Evolutionary conservation across 2,888 invertebrate genomes (phyloP).

Genomic region (Alloscopus bannaensis): DNA sequence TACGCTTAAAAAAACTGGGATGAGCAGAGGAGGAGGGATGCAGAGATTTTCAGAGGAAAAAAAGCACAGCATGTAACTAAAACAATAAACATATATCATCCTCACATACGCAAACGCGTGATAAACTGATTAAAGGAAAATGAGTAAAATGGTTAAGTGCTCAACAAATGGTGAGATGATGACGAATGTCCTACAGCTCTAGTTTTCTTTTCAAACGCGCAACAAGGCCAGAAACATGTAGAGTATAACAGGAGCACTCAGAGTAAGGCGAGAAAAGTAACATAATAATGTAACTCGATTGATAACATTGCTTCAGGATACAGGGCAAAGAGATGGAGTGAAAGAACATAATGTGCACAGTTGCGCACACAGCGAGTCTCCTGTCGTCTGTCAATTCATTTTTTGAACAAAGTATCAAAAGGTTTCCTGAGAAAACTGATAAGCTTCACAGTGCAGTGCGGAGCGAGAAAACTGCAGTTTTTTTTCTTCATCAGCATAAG

Average conservation of each 20-base stretch:
- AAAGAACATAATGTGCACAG: background rate
- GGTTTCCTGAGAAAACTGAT: conserved; percentile 15
- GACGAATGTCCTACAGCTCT: conserved; percentile 33
- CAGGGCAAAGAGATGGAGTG: background rate
- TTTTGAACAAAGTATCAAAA: background rate
- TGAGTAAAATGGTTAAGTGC: no score
- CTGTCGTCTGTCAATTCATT: background rate
- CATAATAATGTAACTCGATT: background rate
- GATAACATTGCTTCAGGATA: background rate
- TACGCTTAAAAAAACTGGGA: no score
- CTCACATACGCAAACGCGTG: no score
- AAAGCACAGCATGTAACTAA: no score
- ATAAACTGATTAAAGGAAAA: no score
- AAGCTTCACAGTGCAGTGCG: background rate
- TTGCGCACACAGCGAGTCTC: no score
- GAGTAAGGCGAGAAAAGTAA: background rate
- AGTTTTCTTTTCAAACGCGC: conserved; percentile 21
- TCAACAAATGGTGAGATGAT: no score
- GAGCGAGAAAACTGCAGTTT: no score
- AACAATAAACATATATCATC: no score
- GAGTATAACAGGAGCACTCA: background rate
- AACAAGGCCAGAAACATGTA: conserved; percentile 10
- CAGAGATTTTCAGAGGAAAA: no score
- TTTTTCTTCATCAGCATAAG: no score
- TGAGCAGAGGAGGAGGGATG: no score